Conservation (phyloP, 2,888 invertebrate genomes). For the Epirrhoe alternata region DNA sequence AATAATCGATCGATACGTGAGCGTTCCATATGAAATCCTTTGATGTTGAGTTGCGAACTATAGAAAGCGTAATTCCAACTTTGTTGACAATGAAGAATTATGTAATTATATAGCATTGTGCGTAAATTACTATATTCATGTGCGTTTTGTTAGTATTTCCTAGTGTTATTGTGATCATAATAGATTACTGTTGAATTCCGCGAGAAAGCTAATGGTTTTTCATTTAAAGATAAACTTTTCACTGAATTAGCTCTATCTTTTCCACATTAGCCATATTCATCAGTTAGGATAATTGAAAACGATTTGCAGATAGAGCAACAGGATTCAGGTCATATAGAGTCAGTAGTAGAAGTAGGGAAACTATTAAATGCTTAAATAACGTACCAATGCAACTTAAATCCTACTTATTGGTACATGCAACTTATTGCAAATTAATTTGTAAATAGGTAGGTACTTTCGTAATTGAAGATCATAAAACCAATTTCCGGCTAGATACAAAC, state of each 20-base stretch:
- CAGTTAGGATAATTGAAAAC: too few species aligned
- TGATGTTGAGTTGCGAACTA: slow-evolving; percentile 55
- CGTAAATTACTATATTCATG: slow-evolving; percentile 54
- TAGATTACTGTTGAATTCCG: slow-evolving; percentile 19
- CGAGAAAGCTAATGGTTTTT: slow-evolving; percentile 21
- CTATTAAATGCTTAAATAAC: too few species aligned
- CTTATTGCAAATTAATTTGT: neutral
- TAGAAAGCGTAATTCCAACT: slow-evolving; percentile 69
- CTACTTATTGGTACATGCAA: too few species aligned
- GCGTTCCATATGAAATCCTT: slow-evolving; percentile 55
- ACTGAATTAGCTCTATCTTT: neutral
- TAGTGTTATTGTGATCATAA: slow-evolving; percentile 25
- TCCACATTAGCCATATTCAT: too few species aligned
- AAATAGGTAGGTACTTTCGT: neutral
- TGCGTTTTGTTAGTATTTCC: slow-evolving; percentile 45
- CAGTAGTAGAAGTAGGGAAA: too few species aligned
- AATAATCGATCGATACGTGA: slow-evolving; percentile 57
- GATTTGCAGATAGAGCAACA: too few species aligned
- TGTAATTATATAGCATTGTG: slow-evolving; percentile 69
- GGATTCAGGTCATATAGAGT: too few species aligned
- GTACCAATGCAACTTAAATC: neutral
- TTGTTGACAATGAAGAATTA: slow-evolving; percentile 69
- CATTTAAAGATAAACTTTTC: slow-evolving; percentile 5
- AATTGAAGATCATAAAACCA: slow-evolving; percentile 1
- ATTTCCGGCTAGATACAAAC: neutral